Evolutionary conservation across 2,113 vertebrate genomes (phyloP).

Genomic region (Pteropus alecto): DNA sequence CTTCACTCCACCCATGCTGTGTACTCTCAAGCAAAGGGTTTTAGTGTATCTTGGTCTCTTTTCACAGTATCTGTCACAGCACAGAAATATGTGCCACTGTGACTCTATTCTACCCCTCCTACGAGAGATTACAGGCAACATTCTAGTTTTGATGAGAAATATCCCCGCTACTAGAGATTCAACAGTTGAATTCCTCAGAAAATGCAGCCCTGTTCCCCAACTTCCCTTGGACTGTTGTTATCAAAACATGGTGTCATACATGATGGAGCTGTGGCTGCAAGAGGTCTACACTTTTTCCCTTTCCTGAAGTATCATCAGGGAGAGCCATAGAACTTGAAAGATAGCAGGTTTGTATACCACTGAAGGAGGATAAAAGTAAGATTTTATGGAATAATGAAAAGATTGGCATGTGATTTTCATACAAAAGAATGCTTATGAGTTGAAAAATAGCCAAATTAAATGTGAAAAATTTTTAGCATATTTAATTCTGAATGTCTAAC

Average conservation of each 20-base stretch:
- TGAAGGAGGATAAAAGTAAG: neutral
- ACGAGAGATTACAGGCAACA: neutral
- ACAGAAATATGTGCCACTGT: slow-evolving; percentile 1
- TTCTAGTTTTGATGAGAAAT: neutral
- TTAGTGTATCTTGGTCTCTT: neutral
- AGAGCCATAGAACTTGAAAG: neutral
- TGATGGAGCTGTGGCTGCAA: neutral
- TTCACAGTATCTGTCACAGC: slow-evolving; percentile 15
- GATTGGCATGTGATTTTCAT: neutral
- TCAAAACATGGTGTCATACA: neutral
- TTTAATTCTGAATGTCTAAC: neutral
- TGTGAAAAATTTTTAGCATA: neutral
- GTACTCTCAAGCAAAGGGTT: neutral
- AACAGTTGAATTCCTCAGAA: neutral
- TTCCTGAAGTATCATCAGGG: neutral
- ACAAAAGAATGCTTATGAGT: neutral
- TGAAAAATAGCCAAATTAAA: neutral
- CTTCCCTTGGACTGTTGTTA: neutral
- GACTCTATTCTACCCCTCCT: neutral
- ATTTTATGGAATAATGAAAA: neutral
- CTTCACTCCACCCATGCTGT: too few relatives aligned
- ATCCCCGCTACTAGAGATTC: neutral
- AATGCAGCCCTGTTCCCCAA: neutral
- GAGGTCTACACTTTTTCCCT: neutral
- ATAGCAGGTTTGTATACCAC: neutral